Percentiles rank a stretch among this genome's conserved stretches.
Evolutionary conservation across 2,888 invertebrate species (phyloP).

Genomic region (Amblyjoppa proteus): DNA sequence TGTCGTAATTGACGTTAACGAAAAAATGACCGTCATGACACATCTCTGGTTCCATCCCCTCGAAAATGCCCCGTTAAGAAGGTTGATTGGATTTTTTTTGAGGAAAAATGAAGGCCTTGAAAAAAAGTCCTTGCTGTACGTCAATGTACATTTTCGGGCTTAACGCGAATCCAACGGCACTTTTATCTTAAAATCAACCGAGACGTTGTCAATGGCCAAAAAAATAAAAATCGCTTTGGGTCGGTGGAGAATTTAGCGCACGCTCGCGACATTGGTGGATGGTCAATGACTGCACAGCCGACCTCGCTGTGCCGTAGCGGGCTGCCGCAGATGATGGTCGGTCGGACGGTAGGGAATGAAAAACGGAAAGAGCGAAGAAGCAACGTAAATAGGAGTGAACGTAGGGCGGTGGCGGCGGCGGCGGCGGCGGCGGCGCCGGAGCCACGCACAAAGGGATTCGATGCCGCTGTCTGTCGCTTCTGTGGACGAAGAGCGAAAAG

Average conservation of each 20-base stretch:
- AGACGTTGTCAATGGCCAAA: not conserved
- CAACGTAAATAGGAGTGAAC: conserved; percentile 6
- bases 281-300: not conserved
- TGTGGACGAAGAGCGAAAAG: conserved; percentile 23
- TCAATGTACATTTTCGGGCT: too few species aligned
- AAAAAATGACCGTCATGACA: too few species aligned
- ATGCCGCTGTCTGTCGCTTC: conserved; percentile 23
- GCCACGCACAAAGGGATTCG: conserved; percentile 18
- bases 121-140: too few species aligned
- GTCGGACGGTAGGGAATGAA: not conserved
- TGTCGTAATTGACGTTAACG: too few species aligned
- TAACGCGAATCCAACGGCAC: not conserved
- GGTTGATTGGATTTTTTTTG: too few species aligned
- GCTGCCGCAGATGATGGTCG: conserved; percentile 1
- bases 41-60: too few species aligned
- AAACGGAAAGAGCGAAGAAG: conserved; percentile 20
- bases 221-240: not conserved
- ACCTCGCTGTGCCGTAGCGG: not conserved
- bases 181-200: not conserved
- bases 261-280: not conserved
- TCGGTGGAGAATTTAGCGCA: not conserved
- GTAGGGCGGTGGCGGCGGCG: conserved; percentile 8
- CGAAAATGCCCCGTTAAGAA: too few species aligned
- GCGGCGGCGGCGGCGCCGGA: conserved; percentile 2
- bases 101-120: too few species aligned